Base-by-base conservation (phyloP, 2,797 vertebrate genomes). In the Lepilemur ruficaudatus region DNA sequence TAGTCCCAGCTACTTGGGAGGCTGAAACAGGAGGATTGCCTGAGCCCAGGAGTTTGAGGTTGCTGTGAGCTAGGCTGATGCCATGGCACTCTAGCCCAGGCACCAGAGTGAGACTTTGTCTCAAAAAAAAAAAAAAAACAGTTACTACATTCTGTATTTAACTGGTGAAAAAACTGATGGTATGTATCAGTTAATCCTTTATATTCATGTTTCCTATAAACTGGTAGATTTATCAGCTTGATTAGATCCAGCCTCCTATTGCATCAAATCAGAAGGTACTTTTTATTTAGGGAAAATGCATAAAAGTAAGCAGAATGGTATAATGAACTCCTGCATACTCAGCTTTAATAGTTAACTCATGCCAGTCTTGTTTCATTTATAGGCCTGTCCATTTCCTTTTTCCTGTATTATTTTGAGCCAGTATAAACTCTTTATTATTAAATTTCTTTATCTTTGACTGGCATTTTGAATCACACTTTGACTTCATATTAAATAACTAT, bases 111-210 rank as follows among this genome's bases (percentile, higher is more conserved):
- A 38, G 38, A 38, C 38, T 38, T 38, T 38, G 38, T 38, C 38
- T 38, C 38, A 38, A 38, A 38, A 38, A 38, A 38, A 38, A 38
- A 38, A 38, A 38, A 38, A 38, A 38, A 38, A 38, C 2, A 38
- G 38, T 38, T 38, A 38, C 38, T 38, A 38, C 25, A 65, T 76
- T 82, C 15, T 92, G 84, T 55, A 78, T 89, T 92, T 48, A 73
- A 84, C 23, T 25, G 46, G 30, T 80, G 32, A 63, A 15, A 75
- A 81, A 91, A 11, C 23, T 89, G 1, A 18, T 80, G 41, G 13
- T 92, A 75, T 84, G 17, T 93, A 75, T 84, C 43, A 81, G n/a
- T 85, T 96, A 35, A 83, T 72, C 72, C 48, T 93, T 25, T 67
- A 59, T 65, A 1, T 25, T 48, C 22, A 2, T 82, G 61, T 85